phyloP scores from a whole-genome alignment of 2,797 vertebrate genomes.

The Muscicapa comitata region DNA sequence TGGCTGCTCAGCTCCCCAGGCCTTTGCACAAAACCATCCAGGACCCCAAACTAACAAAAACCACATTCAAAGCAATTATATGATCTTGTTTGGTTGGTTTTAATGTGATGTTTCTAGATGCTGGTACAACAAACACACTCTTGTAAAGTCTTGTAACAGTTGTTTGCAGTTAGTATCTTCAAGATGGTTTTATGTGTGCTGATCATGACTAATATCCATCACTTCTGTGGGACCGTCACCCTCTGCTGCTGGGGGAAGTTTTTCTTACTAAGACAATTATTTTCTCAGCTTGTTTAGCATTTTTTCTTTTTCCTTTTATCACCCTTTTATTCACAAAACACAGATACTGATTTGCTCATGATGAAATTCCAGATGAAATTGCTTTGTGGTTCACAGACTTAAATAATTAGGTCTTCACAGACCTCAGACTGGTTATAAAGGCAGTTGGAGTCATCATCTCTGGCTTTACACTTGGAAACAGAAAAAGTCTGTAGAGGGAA shows the following conservation, averaged over 20 bases:
- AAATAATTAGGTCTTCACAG: not conserved
- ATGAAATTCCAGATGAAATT: slow-evolving; percentile 2
- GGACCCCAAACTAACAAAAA: not conserved
- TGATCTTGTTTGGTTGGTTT: slow-evolving; percentile 26
- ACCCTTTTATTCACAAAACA: not conserved
- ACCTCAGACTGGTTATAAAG: not conserved
- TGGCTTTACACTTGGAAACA: not conserved
- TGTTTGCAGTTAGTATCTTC: slow-evolving; percentile 33
- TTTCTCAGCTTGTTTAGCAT: not conserved
- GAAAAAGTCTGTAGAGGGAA: not conserved
- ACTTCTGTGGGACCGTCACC: not conserved
- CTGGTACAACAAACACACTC: not conserved
- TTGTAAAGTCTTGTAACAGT: slow-evolving; percentile 32
- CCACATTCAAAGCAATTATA: slow-evolving; percentile 18
- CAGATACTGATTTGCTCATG: not conserved
- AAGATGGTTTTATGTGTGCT: not conserved
- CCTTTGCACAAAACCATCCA: not conserved
- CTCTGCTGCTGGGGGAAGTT: not conserved
- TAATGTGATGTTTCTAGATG: not conserved
- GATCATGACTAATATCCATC: not conserved
- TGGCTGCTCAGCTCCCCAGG: not conserved
- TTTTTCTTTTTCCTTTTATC: slow-evolving; percentile 8
- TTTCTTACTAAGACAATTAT: not conserved
- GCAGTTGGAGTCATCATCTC: not conserved
- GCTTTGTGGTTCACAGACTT: slow-evolving; percentile 6